Conservation (phyloP, 2,888 invertebrate genomes). For the Cactoblastis cactorum region DNA sequence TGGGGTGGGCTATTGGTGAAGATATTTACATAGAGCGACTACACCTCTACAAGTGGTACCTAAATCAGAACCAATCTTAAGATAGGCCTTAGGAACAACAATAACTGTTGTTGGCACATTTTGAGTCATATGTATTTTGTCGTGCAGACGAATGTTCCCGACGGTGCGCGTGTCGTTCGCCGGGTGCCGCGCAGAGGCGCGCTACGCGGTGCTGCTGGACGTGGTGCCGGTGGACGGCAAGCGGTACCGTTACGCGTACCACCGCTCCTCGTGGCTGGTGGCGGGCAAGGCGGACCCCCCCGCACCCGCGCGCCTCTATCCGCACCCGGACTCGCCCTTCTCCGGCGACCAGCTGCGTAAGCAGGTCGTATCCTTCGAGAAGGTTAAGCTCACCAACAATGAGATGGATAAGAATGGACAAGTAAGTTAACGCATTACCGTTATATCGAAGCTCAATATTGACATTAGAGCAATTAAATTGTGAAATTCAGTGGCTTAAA, state of each 20-base stretch:
- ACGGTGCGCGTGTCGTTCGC: constrained; percentile 96
- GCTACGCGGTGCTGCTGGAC: constrained; percentile 96
- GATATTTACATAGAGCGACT: too few relatives aligned
- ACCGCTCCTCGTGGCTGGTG: constrained; percentile 98
- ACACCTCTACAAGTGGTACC: too few relatives aligned
- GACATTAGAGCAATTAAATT: too few relatives aligned
- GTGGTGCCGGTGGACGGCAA: constrained; percentile 98
- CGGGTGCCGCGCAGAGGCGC: constrained; percentile 88
- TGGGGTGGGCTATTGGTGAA: too few relatives aligned
- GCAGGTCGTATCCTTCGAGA: constrained; percentile 98
- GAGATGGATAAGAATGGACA: constrained; percentile 98
- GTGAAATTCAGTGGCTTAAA: too few relatives aligned
- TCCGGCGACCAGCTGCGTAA: constrained; percentile 96
- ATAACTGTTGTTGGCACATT: too few relatives aligned
- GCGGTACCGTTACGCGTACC: constrained; percentile 98
- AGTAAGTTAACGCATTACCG: too few relatives aligned
- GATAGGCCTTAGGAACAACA: too few relatives aligned
- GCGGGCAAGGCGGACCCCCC: constrained; percentile 99
- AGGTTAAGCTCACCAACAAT: constrained; percentile 98
- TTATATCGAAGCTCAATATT: too few relatives aligned
- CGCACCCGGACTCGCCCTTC: constrained; percentile 98
- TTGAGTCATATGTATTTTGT: too few relatives aligned
- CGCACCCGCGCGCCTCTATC: constrained; percentile 94
- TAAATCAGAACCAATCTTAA: too few relatives aligned
- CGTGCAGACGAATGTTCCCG: constrained; percentile 96